These are phyloP conservation scores for Montipora cactus DNA, from an alignment of 64 coral and sea anemone species.

Conservation along the genomic window DNA sequence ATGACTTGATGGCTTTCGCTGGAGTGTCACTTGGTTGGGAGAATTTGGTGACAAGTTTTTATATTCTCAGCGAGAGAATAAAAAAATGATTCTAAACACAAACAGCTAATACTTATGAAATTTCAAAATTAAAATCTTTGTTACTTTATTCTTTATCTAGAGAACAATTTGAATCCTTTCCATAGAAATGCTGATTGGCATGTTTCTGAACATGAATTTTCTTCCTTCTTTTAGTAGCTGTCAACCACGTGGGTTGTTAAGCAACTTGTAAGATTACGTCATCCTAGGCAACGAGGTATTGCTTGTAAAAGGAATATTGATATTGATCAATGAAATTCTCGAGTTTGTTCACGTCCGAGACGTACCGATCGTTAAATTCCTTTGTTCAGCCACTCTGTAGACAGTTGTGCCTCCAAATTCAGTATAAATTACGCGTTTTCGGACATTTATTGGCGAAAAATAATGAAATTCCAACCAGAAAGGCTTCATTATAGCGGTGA, in stretches of 20 bases:
- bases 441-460: conserved; percentile 14
- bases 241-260: conserved; percentile 92
- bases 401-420: not conserved
- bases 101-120: not conserved
- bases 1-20: not conserved
- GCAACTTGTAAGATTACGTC: conserved; percentile 82
- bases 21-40: not conserved
- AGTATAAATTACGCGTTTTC: not conserved
- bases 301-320: conserved; percentile 68
- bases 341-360: conserved; percentile 8
- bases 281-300: conserved; percentile 69
- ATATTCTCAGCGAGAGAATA: not conserved
- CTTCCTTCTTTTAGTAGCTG: conserved; percentile 56
- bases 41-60: not conserved
- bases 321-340: conserved; percentile 67
- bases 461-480: conserved; percentile 94
- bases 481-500: conserved; percentile 82
- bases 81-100: not conserved
- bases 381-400: not conserved
- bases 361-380: conserved; percentile 2
- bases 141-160: not conserved
- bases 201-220: conserved; percentile 27
- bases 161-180: not conserved
- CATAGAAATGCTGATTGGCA: not conserved
- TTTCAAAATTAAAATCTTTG: not conserved